Conservation (phyloP, 2,113 vertebrate species). For the Vicugna pacos region DNA sequence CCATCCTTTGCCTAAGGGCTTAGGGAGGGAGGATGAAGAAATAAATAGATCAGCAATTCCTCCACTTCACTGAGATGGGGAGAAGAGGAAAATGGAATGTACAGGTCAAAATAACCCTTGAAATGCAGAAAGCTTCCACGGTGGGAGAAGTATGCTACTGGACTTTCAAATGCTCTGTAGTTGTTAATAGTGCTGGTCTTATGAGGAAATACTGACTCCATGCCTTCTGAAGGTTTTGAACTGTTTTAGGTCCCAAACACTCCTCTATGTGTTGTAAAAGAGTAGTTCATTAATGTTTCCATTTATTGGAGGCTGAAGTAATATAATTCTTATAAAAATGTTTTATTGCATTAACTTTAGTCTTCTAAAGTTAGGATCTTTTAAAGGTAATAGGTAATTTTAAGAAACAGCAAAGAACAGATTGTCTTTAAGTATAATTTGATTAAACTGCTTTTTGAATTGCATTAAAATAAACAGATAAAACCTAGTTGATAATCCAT, state of each 20-base stretch:
- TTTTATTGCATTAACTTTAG: background rate
- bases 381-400: slow-evolving; percentile 8
- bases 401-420: slow-evolving; percentile 37
- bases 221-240: background rate
- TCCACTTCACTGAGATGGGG: background rate
- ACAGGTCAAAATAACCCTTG: background rate
- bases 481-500: background rate
- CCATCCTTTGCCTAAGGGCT: background rate
- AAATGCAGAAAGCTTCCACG: background rate
- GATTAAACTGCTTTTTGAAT: background rate
- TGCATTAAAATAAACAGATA: background rate
- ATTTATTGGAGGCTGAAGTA: slow-evolving; percentile 28
- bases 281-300: background rate
- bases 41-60: background rate
- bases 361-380: background rate
- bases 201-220: background rate
- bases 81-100: background rate
- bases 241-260: background rate
- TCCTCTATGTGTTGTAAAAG: slow-evolving; percentile 16
- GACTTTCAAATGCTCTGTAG: background rate
- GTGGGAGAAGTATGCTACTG: background rate
- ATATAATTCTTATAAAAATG: slow-evolving; percentile 38
- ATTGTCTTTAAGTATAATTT: slow-evolving; percentile 30
- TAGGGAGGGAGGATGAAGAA: slow-evolving; percentile 18
- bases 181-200: background rate